Evolutionary conservation across 2,113 vertebrate genomes (phyloP), one percentile per base, ranked within the genome.

Genomic region (Pao palembangensis): DNA sequence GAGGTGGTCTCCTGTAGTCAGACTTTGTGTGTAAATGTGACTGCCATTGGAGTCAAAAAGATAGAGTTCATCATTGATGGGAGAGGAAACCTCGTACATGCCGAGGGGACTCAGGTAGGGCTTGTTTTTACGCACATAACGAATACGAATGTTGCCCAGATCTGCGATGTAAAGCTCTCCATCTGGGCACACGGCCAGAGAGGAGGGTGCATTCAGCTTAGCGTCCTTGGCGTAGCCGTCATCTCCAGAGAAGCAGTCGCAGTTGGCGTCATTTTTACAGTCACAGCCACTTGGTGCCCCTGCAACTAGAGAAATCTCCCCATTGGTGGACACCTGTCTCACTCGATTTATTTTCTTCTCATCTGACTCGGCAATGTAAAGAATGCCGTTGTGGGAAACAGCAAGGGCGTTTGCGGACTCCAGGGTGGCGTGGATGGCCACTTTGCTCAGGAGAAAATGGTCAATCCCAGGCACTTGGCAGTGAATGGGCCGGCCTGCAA

Each of bases 401-500:
- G 95, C 92, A 60, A 99, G 71, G 5, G 96, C 95, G 0, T 94
- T 94, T 53, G 97, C 96, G 0, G 97, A 97, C 83, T 98, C 96
- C 75, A 99, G 85, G 0, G 97, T 98, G 25, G 96, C 96, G 0
- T 98, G 96, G 67, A 96, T 87, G 16, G 96, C 96, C 47, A 98
- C 94, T 79, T 94, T 96, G 85, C 95, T 96, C 67, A 98, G 89
- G 41, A 98, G 92, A 67, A 98, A 99, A 79, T 98, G 96, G 76
- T 98, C 96, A 5, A 99, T 95, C 59, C 97, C 97, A 0, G 97
- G 97, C 12, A 98, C 97, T 81, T 98, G 96, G 88, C 97, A 99
- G 77, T 99, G 97, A 94, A 98, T 98, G 8, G 97, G 97, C 6
- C 96, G 90, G 3, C 97, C 97, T 0, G 96, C 96, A 6, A 98